Conservation (phyloP, 2,113 vertebrate genomes). For the Hemibagrus wyckioides region DNA sequence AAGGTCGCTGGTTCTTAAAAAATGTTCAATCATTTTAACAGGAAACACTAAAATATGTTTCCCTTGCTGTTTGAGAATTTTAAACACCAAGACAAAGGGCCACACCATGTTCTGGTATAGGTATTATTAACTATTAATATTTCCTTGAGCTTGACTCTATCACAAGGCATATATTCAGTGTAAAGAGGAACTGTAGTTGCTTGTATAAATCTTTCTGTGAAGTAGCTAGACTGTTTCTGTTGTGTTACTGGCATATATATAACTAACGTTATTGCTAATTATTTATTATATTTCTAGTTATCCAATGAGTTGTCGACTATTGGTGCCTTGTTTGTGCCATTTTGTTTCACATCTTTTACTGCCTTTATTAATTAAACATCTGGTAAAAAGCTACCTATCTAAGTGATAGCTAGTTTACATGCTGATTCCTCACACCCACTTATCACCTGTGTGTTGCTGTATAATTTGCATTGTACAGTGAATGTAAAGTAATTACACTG, state of each 20-base stretch:
- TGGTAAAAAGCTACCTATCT: background rate
- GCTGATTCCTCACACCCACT: background rate
- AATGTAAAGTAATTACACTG: constrained; percentile 1
- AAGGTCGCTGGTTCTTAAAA: background rate
- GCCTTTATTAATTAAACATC: background rate
- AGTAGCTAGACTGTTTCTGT: background rate
- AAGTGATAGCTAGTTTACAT: background rate
- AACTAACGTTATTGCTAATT: background rate
- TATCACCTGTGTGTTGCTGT: background rate
- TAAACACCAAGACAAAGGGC: background rate
- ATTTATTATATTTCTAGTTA: background rate
- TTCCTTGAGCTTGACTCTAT: background rate
- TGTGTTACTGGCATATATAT: background rate
- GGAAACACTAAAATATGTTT: background rate
- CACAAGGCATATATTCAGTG: background rate
- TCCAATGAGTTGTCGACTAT: background rate
- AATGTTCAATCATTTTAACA: background rate
- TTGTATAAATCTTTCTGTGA: background rate
- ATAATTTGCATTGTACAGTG: background rate
- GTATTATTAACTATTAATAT: background rate
- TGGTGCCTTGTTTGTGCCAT: background rate
- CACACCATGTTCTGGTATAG: background rate
- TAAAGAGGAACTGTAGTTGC: background rate
- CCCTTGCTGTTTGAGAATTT: background rate
- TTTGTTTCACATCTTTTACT: background rate